phyloP scores from a whole-genome alignment of 1,140 invertebrate genomes.

The Habropoda laboriosa region DNA sequence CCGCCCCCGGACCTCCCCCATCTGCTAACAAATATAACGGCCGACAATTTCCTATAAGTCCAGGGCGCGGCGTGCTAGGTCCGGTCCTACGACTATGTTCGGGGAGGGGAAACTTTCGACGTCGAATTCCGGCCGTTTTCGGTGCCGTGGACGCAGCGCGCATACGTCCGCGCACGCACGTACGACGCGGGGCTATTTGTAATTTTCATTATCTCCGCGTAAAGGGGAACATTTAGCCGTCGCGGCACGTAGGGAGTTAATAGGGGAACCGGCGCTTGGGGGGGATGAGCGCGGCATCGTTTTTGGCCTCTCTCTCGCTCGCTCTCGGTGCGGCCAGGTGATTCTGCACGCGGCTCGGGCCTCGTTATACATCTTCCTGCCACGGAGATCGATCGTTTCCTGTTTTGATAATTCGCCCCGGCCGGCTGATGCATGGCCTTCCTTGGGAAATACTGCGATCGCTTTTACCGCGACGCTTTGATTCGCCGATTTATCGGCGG shows the following conservation, averaged over 20 bases:
- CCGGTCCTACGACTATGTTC: no score
- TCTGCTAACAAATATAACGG: constrained; percentile 40
- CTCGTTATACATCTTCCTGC: constrained; percentile 37
- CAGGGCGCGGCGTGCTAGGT: not conserved
- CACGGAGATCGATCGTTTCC: constrained; percentile 35
- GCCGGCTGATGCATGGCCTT: constrained; percentile 27
- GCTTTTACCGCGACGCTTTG: constrained; percentile 14
- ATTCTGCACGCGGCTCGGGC: constrained; percentile 13
- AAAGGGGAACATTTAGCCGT: constrained; percentile 79
- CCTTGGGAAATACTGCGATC: constrained; percentile 33
- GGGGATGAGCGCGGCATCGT: constrained; percentile 44
- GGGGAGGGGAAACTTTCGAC: constrained; percentile 52
- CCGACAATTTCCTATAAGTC: constrained; percentile 63
- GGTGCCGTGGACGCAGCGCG: constrained; percentile 26
- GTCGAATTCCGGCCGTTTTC: constrained; percentile 30
- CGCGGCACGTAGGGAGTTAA: constrained; percentile 80
- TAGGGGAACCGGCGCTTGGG: constrained; percentile 71
- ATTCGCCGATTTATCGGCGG: constrained; percentile 28
- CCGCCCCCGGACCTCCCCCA: constrained; percentile 1
- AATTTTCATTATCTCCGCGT: constrained; percentile 82
- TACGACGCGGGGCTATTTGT: constrained; percentile 78
- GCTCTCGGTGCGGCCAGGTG: constrained; percentile 20
- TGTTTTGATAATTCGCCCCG: constrained; percentile 43
- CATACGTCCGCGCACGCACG: constrained; percentile 62
- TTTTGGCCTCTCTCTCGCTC: constrained; percentile 46